A percentile compares a stretch with the other conserved stretches of the same genome.
These are phyloP conservation scores for Ophioninae sp. DNA, from an alignment of 2,888 invertebrate genomes.

Conservation along the genomic window DNA sequence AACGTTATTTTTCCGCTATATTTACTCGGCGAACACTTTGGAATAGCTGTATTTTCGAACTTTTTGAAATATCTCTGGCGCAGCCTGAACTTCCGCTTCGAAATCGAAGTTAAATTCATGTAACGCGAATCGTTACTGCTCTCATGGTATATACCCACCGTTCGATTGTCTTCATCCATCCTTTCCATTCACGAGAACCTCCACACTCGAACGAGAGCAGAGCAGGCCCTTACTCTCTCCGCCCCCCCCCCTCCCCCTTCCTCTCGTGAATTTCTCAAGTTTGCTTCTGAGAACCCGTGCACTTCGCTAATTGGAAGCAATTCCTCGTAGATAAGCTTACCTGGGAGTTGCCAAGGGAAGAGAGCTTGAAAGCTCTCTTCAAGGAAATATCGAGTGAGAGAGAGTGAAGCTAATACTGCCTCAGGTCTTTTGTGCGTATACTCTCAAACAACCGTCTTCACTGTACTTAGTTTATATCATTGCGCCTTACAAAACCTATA, in stretches of 20 bases:
- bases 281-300: slow-evolving; percentile 53
- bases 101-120: slow-evolving; percentile 26
- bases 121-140: slow-evolving; percentile 18
- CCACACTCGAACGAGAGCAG: not conserved
- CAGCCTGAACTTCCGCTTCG: slow-evolving; percentile 21
- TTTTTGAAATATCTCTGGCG: slow-evolving; percentile 22
- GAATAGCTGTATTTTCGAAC: slow-evolving; percentile 27
- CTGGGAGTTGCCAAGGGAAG: slow-evolving; percentile 28
- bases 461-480: slow-evolving; percentile 15
- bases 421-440: slow-evolving; percentile 29
- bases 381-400: slow-evolving; percentile 6
- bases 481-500: slow-evolving; percentile 26
- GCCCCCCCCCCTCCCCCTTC: not conserved
- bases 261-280: slow-evolving; percentile 54
- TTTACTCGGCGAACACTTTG: not conserved
- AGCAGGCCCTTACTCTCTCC: not conserved
- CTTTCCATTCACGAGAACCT: slow-evolving; percentile 43
- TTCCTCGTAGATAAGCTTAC: slow-evolving; percentile 60
- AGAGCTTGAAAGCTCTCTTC: slow-evolving; percentile 40
- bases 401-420: slow-evolving; percentile 9
- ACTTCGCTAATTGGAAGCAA: slow-evolving; percentile 61
- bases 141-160: slow-evolving; percentile 2
- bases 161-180: slow-evolving; percentile 44
- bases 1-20: not conserved
- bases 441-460: slow-evolving; percentile 31